Evolutionary conservation across 1,140 invertebrate genomes (phyloP).

Genomic region (Zaprionus nigranus): DNA sequence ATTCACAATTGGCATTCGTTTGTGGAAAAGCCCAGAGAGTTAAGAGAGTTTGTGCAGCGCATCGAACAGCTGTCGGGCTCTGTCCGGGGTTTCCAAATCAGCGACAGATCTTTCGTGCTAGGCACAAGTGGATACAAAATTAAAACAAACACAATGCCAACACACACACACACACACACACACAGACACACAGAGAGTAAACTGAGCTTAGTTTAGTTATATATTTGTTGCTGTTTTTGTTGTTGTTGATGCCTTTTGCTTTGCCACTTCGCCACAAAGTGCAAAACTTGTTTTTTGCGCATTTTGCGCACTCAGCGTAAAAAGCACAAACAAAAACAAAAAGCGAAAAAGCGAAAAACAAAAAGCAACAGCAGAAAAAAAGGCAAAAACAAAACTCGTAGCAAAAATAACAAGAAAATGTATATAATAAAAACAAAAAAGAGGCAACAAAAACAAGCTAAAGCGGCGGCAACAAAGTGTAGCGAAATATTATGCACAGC

Average conservation of each 20-base stretch:
- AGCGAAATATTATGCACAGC: conserved; percentile 46
- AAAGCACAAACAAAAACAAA: conserved; percentile 52
- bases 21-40: conserved; percentile 31
- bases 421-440: conserved; percentile 32
- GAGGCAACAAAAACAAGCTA: conserved; percentile 21
- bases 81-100: conserved; percentile 46
- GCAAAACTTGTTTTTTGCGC: conserved; percentile 82
- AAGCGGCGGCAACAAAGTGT: conserved; percentile 36
- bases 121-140: conserved; percentile 81
- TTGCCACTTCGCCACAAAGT: conserved; percentile 63
- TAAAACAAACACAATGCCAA: conserved; percentile 69
- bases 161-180: conserved; percentile 39
- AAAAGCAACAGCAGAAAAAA: conserved; percentile 37
- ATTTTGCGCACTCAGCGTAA: conserved; percentile 81
- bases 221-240: conserved; percentile 9
- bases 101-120: conserved; percentile 69
- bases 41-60: conserved; percentile 27
- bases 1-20: conserved; percentile 14
- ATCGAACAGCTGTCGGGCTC: conserved; percentile 43
- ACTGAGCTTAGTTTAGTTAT: conserved; percentile 39
- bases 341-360: conserved; percentile 47
- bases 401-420: conserved; percentile 48
- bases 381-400: conserved; percentile 47
- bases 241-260: conserved; percentile 9
- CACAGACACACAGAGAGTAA: conserved; percentile 42